Evolutionary conservation across 2,113 vertebrate species (phyloP).

Genomic region (Myotis davidii): DNA sequence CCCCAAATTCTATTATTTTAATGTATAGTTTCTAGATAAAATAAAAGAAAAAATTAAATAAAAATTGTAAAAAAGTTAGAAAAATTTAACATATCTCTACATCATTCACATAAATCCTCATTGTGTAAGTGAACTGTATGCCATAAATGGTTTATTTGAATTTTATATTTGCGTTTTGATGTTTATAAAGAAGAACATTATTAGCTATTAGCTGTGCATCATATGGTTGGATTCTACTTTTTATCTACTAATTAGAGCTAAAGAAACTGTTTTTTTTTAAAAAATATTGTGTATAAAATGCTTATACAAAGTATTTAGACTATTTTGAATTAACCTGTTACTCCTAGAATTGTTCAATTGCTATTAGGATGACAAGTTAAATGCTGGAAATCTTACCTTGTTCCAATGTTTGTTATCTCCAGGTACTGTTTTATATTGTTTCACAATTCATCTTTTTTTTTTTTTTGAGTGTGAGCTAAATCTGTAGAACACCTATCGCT

Average conservation of each 20-base stretch:
- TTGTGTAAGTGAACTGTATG: neutral
- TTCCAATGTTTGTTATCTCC: neutral
- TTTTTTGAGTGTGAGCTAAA: neutral
- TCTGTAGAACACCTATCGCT: neutral
- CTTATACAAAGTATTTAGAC: neutral
- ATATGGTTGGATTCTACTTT: neutral
- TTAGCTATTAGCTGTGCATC: neutral
- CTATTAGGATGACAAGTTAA: neutral
- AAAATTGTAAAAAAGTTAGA: neutral
- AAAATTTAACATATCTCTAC: neutral
- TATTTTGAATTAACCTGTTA: neutral
- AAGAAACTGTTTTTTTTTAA: neutral
- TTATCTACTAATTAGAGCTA: neutral
- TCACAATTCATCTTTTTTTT: neutral
- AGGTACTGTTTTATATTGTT: neutral
- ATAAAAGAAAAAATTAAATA: neutral
- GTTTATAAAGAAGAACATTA: neutral
- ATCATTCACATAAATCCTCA: neutral
- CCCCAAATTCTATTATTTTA: neutral
- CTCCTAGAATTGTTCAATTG: neutral
- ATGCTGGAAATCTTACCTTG: neutral
- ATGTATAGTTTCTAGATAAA: neutral
- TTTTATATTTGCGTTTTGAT: neutral
- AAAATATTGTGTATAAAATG: neutral
- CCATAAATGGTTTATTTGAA: neutral